Evolutionary conservation across 2,113 vertebrate genomes (phyloP).

Genomic region (Myotis brandtii): DNA sequence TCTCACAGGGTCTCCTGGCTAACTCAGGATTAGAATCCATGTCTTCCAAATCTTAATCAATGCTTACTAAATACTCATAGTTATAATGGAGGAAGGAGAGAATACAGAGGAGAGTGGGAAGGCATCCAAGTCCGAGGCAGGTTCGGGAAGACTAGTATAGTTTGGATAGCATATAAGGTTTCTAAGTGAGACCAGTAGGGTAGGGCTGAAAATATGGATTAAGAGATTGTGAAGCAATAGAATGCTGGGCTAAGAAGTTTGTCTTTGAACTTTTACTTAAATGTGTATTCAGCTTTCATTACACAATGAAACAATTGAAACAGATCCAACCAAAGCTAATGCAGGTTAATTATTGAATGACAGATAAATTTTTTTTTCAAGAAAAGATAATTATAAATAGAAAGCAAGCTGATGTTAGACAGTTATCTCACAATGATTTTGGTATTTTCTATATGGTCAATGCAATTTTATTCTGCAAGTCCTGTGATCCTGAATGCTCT

Average conservation of each 20-base stretch:
- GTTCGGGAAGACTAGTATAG: not conserved
- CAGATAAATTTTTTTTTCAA: not conserved
- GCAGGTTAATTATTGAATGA: not conserved
- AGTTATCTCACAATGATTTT: not conserved
- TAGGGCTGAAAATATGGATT: not conserved
- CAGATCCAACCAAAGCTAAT: not conserved
- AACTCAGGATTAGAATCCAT: not conserved
- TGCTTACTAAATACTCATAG: not conserved
- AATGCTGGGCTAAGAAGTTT: not conserved
- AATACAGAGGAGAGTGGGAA: not conserved
- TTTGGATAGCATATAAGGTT: not conserved
- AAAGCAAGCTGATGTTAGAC: not conserved
- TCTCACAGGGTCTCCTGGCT: not conserved
- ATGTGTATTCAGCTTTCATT: constrained; percentile 17
- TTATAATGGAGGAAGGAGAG: not conserved
- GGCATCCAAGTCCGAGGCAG: not conserved
- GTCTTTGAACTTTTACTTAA: not conserved
- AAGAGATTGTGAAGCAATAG: not conserved
- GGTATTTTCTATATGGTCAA: not conserved
- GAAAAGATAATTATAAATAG: not conserved
- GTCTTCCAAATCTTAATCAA: not conserved
- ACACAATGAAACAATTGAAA: constrained; percentile 38
- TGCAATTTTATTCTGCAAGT: not conserved
- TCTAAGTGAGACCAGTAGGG: not conserved
- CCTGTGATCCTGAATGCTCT: not conserved